phyloP scores from a whole-genome alignment of 1,140 invertebrate genomes.

The Aphaenogaster floridana region DNA sequence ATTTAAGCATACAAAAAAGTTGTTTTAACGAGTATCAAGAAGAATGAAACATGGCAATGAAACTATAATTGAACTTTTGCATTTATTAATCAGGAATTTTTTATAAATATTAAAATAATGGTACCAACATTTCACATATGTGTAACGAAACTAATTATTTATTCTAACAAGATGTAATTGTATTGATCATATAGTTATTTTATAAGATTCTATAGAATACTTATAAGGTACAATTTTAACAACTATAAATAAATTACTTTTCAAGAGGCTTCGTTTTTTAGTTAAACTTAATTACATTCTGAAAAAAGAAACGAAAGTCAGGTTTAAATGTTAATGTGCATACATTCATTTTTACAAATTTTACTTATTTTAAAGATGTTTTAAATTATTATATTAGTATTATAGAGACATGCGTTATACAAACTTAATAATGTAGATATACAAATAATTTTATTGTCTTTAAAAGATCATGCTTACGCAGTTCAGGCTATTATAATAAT shows the following conservation, averaged over 20 bases:
- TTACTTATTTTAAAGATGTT: constrained; percentile 24
- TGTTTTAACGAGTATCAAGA: constrained; percentile 19
- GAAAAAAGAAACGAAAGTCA: constrained; percentile 2
- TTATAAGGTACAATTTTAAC: constrained; percentile 52
- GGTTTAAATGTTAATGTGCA: constrained; percentile 33
- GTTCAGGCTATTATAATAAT: constrained; percentile 48
- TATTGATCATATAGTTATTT: constrained; percentile 24
- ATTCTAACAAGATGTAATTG: constrained; percentile 55
- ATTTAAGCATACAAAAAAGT: neutral
- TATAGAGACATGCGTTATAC: constrained; percentile 42
- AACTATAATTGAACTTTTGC: constrained; percentile 29
- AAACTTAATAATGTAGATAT: constrained; percentile 59
- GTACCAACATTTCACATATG: constrained; percentile 31
- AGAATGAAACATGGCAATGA: neutral
- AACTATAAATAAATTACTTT: constrained; percentile 44
- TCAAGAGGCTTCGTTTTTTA: constrained; percentile 21
- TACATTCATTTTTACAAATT: constrained; percentile 48
- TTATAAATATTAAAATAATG: constrained; percentile 38
- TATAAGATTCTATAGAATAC: constrained; percentile 36
- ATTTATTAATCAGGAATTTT: constrained; percentile 26
- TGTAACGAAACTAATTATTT: constrained; percentile 59
- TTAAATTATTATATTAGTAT: constrained; percentile 50
- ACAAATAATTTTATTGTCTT: constrained; percentile 74
- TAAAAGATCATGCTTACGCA: constrained; percentile 59
- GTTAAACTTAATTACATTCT: constrained; percentile 32